Evolutionary conservation across 2,113 vertebrate genomes (phyloP), one percentile per base, ranked within the genome.

Genomic region (Sturnira hondurensis): DNA sequence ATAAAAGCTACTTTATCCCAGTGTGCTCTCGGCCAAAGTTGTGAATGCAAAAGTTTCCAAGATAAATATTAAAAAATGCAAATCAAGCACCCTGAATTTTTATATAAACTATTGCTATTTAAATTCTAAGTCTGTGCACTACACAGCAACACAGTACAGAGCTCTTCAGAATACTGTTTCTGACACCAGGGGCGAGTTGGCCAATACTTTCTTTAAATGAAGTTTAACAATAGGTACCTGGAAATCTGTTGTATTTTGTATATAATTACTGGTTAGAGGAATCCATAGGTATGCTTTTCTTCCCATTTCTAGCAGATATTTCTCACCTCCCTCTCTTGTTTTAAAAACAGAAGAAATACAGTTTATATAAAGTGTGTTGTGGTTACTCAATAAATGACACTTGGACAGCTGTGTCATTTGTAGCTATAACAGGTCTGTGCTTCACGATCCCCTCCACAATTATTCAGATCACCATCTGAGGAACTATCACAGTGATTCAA

Each of bases 391-490:
- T 87, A 73, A 1, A 0, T 17, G 68, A 85, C 77, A 88, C 81
- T 83, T 88, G 82, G 91, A 96, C 93, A 95, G 96, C 90, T 87
- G 78, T 54, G 58, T 93, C 91, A 85, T 97, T 92, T 96, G 89
- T 85, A 96, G 94, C 86, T 92, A 56, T 71, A 94, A 96, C 7
- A 89, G 89, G 63, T 47, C 84, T 97, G 78, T 3, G 87, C 86
- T 82, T 97, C 31, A 43, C 56, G 36, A 45, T 15, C 26, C 63
- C 90, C 68, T 84, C 73, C 76, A 74, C 74, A 86, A 94, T 93
- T 92, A 95, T 63, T 4, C 56, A 93, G 52, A 91, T 97, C 74
- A 89, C 61, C 7, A 52, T 86, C 96, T 83, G 61, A 95, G 89
- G 50, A 97, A 86, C 97, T 68, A 15, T 90, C 87, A 54, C 54